phyloP scores from a whole-genome alignment of 2,797 vertebrate species.

The Artibeus jamaicensis region DNA sequence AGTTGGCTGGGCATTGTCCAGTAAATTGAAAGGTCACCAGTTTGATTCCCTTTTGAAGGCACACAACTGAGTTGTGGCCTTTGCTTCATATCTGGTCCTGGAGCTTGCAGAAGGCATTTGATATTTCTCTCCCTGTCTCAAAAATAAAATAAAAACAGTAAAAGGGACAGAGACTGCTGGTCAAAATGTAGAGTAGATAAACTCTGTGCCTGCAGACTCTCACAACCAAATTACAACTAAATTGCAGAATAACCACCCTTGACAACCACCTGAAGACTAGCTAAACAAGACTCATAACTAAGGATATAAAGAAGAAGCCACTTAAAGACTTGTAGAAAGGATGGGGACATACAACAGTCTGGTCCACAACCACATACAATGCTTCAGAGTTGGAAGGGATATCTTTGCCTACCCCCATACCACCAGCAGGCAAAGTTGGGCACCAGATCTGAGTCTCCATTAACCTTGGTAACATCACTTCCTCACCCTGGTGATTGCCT shows the following conservation, averaged over 20 bases:
- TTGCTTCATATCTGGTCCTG: no score
- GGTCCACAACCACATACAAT: background rate
- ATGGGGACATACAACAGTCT: background rate
- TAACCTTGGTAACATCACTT: background rate
- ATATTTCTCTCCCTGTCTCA: no score
- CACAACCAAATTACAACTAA: background rate
- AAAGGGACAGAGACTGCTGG: background rate
- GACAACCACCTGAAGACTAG: background rate
- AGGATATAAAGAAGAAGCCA: background rate
- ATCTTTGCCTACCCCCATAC: background rate
- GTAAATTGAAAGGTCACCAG: no score
- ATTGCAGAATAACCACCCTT: background rate
- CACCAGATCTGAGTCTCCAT: background rate
- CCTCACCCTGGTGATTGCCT: background rate
- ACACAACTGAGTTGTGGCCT: no score
- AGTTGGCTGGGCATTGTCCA: no score
- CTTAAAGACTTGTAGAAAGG: background rate
- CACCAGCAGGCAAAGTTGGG: background rate
- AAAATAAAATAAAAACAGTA: background rate
- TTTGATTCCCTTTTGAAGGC: no score
- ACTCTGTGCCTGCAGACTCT: background rate
- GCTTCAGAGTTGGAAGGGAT: background rate
- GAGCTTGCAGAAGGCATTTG: no score
- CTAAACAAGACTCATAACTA: background rate
- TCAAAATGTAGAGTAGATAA: background rate